phyloP scores from a whole-genome alignment of 2,113 vertebrate species.

The Phalacrocorax pelagicus region DNA sequence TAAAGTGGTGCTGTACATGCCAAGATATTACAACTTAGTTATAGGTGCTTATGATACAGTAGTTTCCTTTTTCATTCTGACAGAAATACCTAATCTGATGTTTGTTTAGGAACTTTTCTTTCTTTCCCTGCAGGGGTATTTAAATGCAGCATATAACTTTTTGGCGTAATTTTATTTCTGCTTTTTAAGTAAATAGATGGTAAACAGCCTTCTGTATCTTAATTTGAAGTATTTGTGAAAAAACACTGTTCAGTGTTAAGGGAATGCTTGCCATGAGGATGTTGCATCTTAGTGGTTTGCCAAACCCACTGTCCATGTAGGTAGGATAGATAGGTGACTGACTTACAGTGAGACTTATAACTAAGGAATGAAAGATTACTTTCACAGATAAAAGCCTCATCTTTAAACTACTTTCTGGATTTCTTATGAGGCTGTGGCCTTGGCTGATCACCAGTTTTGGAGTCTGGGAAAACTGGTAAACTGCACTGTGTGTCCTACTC shows the following conservation, averaged over 20 bases:
- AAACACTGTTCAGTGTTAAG: not conserved
- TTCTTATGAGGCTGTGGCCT: not conserved
- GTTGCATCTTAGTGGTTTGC: not conserved
- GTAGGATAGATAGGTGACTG: not conserved
- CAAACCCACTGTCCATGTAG: not conserved
- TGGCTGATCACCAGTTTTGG: not conserved
- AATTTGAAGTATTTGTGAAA: not conserved
- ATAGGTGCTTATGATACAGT: not conserved
- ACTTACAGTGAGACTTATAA: not conserved
- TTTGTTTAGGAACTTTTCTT: not conserved
- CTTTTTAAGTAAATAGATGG: not conserved
- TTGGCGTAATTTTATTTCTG: not conserved
- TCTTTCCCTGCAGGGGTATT: not conserved
- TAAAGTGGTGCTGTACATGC: not conserved
- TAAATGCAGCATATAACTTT: not conserved
- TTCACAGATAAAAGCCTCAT: not conserved
- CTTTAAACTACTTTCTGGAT: not conserved
- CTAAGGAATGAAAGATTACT: not conserved
- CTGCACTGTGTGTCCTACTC: not conserved
- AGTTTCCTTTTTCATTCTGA: not conserved
- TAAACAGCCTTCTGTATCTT: not conserved
- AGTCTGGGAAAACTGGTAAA: not conserved
- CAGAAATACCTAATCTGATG: not conserved
- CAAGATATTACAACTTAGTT: not conserved
- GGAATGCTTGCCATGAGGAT: not conserved